Evolutionary conservation across 2,888 invertebrate genomes (phyloP), one percentile per base, ranked within the genome.

Genomic region (Rhamnusium bicolor): DNA sequence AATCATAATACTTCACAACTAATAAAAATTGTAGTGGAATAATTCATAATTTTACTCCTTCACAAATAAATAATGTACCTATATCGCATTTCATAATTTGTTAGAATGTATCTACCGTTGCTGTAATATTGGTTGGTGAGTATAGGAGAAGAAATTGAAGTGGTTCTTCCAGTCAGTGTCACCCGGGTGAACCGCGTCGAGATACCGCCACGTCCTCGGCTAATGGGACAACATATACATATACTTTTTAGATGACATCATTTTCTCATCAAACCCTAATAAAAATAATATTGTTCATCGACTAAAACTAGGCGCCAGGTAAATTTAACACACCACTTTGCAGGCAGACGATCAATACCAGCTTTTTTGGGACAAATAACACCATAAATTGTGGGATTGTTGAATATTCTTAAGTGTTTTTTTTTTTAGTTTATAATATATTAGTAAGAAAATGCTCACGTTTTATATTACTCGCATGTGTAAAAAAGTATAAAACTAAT

Each of bases 231-330:
- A 86, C 86, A 85, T 86, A 84, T 84, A 86, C 85, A 85, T 86
- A 85, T 85, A 84, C 84, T 84, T 84, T 83, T 84, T 79, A 81
- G 85, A 86, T 87, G 87, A 86, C 86, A 87, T 86, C 87, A 87
- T 86, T 87, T 86, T 86, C 85, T 85, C 86, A 87, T 86, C 87
- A 86, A 85, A 85, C 85, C 85, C 85, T 81, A 85, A 86, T 86
- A 86, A 86, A 86, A 86, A 82, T 85, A 85, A 86, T 84, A 85
- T 85, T 85, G 85, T 86, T 81, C 84, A 80, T 80, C 81, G 83
- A 71, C 76, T 71, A 67, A 80, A 78, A 77, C 75, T 78, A 80
- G 83, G 82, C 83, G 84, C 83, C 83, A 84, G 84, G 83, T 84
- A 83, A 79, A 82, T 82, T 82, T 80, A 80, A 80, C 80, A 80